Evolutionary conservation across 2,113 vertebrate species (phyloP), one percentile per base, ranked within the genome.

Genomic region (Pholis gunnellus): DNA sequence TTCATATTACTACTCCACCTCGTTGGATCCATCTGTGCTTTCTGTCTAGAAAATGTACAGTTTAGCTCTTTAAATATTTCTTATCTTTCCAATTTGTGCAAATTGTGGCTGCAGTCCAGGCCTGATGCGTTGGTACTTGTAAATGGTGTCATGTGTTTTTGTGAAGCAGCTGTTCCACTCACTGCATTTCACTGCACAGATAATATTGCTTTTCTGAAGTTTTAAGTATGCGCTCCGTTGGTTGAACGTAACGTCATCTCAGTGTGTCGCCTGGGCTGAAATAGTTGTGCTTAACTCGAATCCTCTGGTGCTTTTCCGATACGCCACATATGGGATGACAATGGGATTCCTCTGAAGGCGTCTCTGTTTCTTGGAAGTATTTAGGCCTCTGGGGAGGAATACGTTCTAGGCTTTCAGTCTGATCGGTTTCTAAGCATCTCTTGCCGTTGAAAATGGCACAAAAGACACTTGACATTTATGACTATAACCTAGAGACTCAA

Each of bases 401-500:
- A 27, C 3, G 2, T 75, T 69, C 59, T 56, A 48, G 5, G 31
- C 9, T 66, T 56, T 72, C n/a, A 44, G 50, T 31, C 42, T 40
- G 15, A 38, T 83, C 59, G 46, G 31, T 27, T 25, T 64, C 50
- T 72, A 79, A 75, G 71, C 36, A 10, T 57, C 42, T 48, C 29
- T 46, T 52, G 31, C 36, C 42, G 67, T 15, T 17, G 29, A 79
- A 56, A 64, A 27, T 42, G n/a, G 29, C 40, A 34, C 40, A 75
- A 68, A 46, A 34, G 31, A 46, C 69, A 56, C 31, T 20, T 34
- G 44, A 63, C 69, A 72, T 63, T 83, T 72, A 36, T 67, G 52
- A 80, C 42, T 17, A 8, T 46, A 54, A 59, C 22, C 67, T 46
- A 25, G 54, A 54, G 54, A 9, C 46, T 85, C 8, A 56, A 31